Evolutionary conservation across 2,888 invertebrate genomes (phyloP), one percentile per base, ranked within the genome.

Genomic region (Melieria crassipennis): DNA sequence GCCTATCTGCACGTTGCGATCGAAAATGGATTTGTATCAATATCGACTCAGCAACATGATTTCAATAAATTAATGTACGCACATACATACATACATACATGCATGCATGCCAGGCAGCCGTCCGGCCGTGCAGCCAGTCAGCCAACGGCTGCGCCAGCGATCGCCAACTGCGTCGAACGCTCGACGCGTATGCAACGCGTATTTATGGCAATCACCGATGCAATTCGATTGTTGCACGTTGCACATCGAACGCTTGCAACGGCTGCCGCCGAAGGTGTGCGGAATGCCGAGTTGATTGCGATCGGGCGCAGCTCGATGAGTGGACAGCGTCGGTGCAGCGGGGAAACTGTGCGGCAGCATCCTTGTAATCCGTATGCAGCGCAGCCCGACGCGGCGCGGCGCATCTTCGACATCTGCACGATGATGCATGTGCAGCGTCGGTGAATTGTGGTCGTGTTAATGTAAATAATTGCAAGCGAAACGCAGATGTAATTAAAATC

Each of bases 1-100:
- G 64, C 58, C 61, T 4, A 45, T 47, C 47, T 56, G 55, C 58
- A 11, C 11, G 76, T 76, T 67, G 78, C 83, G 81, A 83, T 84
- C 84, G 80, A 84, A 83, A 85, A 84, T 83, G 83, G 84, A 86
- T 85, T 85, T 84, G 84, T 85, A 86, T 85, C 85, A 85, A 85
- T 85, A 86, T 86, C 85, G 84, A 83, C 85, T 84, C 83, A 80
- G 79, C 81, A 84, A 86, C 85, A 85, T 86, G 85, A 85, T 82
- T 86, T 82, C 85, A 85, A 85, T 85, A 86, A 85, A 86, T 85
- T 85, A 84, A 85, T 85, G 85, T 84, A 81, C 82, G 72, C 73
- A 75, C 77, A 73, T 30, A 30, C 30, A 30, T 30, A 30, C 30
- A 30, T 30, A 30, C 30, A 16, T 16, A 78, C 52, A n/a, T n/a